Evolutionary conservation across 2,113 vertebrate species (phyloP).

Genomic region (Melanerpes formicivorus): DNA sequence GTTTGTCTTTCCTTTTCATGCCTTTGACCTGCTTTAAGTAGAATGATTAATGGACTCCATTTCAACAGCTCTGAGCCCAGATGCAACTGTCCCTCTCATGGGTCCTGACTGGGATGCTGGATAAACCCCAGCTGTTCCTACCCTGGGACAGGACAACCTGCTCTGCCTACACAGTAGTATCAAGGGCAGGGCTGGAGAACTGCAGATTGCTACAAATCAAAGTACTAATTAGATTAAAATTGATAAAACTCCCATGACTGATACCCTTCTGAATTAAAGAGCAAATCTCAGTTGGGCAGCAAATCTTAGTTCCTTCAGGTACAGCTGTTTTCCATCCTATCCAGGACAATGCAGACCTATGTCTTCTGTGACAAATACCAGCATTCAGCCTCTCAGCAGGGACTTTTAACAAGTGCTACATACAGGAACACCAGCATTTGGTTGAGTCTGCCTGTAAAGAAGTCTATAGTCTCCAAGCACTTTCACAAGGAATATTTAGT

Average conservation of each 20-base stretch:
- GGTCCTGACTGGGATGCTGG: not conserved
- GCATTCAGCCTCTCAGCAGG: not conserved
- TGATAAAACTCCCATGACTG: not conserved
- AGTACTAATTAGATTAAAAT: not conserved
- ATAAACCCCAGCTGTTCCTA: constrained; percentile 26
- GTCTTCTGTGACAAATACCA: not conserved
- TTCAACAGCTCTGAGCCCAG: not conserved
- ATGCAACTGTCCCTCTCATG: not conserved
- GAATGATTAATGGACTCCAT: not conserved
- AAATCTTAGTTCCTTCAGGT: not conserved
- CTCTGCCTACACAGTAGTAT: not conserved
- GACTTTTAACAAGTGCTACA: not conserved
- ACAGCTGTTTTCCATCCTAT: not conserved
- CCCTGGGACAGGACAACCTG: not conserved
- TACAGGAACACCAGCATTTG: not conserved
- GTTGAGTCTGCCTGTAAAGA: not conserved
- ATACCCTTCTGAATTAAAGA: not conserved
- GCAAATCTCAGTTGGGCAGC: not conserved
- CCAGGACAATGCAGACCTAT: not conserved
- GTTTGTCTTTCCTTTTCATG: constrained; percentile 34
- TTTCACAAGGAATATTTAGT: not conserved
- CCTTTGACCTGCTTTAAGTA: not conserved
- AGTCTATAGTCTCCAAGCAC: not conserved
- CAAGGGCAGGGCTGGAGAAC: not conserved
- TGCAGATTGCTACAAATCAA: not conserved